phyloP scores from a whole-genome alignment of 2,113 vertebrate genomes.

The Scortum barcoo region DNA sequence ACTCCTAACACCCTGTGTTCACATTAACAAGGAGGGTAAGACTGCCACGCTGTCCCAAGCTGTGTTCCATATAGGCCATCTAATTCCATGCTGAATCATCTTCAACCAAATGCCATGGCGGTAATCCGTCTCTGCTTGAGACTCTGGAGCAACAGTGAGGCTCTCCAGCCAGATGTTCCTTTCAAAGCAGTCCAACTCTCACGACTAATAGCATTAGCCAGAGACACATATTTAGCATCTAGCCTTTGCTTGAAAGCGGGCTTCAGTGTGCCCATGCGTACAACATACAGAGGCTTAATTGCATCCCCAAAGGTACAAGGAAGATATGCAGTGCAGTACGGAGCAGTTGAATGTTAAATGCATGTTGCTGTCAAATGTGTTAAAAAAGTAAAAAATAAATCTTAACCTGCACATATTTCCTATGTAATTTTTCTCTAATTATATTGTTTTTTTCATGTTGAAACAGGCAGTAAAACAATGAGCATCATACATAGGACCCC shows the following conservation, averaged over 20 bases:
- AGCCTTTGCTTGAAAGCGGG: slow-evolving; percentile 54
- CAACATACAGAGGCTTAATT: slow-evolving; percentile 32
- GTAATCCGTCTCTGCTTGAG: slow-evolving; percentile 73
- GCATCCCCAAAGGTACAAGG: slow-evolving; percentile 33
- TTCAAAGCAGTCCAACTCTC: slow-evolving; percentile 72
- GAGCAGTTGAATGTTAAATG: not conserved
- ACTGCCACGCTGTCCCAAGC: slow-evolving; percentile 59
- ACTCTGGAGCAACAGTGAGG: slow-evolving; percentile 68
- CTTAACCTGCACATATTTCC: not conserved
- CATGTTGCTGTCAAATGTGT: not conserved
- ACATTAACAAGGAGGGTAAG: slow-evolving; percentile 43
- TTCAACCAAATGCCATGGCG: slow-evolving; percentile 70
- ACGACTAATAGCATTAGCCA: slow-evolving; percentile 72
- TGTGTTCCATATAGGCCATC: slow-evolving; percentile 65
- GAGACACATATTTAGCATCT: slow-evolving; percentile 62
- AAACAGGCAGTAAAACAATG: not conserved
- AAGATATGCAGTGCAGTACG: slow-evolving; percentile 5
- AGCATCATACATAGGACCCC: not conserved
- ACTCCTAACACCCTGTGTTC: slow-evolving; percentile 51
- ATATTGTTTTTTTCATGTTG: not conserved
- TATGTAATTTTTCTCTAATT: too few relatives aligned
- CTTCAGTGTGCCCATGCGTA: slow-evolving; percentile 31
- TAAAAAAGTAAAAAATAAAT: not conserved
- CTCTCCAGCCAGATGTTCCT: slow-evolving; percentile 77
- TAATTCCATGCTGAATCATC: slow-evolving; percentile 78